phyloP scores from a whole-genome alignment of 2,888 invertebrate species.

The Eueremaeus valkanovi region DNA sequence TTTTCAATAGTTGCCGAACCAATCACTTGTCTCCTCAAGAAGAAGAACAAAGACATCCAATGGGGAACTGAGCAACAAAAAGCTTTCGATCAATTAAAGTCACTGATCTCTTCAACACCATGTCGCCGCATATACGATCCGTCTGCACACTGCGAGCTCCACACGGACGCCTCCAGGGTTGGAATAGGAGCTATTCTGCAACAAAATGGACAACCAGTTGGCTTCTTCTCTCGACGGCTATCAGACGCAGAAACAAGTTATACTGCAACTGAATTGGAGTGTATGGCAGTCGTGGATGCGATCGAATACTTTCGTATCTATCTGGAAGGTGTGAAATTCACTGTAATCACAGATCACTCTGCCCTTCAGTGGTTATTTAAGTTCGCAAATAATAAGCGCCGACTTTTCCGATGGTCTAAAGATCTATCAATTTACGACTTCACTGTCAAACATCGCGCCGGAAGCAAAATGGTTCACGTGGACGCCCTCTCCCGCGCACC shows the following conservation, averaged over 20 bases:
- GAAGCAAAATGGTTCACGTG: background rate
- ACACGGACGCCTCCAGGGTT: background rate
- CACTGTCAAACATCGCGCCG: background rate
- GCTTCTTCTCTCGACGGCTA: too few relatives aligned
- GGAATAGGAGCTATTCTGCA: background rate
- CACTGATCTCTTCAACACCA: background rate
- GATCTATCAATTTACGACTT: background rate
- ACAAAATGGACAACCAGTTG: background rate
- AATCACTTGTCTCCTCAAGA: background rate
- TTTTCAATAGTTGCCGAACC: background rate
- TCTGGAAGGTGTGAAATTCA: background rate
- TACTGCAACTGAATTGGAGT: background rate
- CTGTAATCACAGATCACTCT: background rate
- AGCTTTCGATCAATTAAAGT: background rate
- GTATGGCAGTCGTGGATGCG: background rate
- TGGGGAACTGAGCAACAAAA: background rate
- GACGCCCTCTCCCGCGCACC: background rate
- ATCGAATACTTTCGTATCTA: background rate
- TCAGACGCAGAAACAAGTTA: background rate
- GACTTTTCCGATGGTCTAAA: background rate
- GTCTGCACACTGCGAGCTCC: background rate
- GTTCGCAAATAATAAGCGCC: background rate
- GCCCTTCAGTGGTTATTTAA: background rate
- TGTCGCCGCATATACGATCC: background rate
- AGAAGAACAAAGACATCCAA: background rate